These are phyloP conservation scores for Lepidothrix coronata DNA, from an alignment of 2,113 vertebrate species.

Conservation along the genomic window DNA sequence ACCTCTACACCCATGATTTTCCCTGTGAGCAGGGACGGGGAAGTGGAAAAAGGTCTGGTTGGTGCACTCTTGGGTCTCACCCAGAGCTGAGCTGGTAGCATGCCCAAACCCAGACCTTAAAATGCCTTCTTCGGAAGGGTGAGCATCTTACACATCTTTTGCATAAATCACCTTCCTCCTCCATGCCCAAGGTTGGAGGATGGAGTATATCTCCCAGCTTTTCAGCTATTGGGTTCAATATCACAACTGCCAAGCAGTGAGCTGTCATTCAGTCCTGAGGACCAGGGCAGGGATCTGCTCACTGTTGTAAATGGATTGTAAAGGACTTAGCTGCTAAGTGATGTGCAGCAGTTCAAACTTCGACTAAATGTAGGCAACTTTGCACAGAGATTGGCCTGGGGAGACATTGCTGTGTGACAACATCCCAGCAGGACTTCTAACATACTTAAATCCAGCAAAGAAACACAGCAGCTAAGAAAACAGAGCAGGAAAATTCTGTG, in stretches of 20 bases:
- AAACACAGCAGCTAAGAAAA: background rate
- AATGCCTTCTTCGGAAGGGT: background rate
- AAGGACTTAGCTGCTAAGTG: background rate
- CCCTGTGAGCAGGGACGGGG: background rate
- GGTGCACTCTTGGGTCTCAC: background rate
- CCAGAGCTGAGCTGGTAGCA: background rate
- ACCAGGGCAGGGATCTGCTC: background rate
- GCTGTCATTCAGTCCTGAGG: background rate
- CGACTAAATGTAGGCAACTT: background rate
- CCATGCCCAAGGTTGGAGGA: background rate
- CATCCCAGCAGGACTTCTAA: background rate
- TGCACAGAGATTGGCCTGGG: background rate
- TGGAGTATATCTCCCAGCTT: fast-evolving
- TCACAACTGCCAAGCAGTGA: fast-evolving
- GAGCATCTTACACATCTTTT: background rate
- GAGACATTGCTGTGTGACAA: background rate
- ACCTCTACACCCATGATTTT: background rate
- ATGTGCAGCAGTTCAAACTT: background rate
- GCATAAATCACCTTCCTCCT: background rate
- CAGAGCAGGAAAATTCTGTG: background rate
- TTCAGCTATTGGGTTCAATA: background rate
- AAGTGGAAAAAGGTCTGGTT: background rate
- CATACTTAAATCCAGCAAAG: background rate
- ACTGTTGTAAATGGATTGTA: background rate
- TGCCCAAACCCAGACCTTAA: background rate